Evolutionary conservation across 2,797 vertebrate species (phyloP), one percentile per base, ranked within the genome.

Genomic region (Parauchenoglanis punctatus): DNA sequence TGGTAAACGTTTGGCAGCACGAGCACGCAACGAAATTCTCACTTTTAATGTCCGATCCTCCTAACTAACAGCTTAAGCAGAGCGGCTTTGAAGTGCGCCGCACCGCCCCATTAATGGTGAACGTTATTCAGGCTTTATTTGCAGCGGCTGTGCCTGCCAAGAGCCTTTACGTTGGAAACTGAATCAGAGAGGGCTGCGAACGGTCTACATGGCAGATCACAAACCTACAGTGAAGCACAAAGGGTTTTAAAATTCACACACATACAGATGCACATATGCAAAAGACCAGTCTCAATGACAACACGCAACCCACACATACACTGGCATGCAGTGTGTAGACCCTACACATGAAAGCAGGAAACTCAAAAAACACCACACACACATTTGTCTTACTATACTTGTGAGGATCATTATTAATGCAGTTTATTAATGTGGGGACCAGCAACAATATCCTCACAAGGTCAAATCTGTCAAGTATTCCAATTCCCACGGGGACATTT

Each of bases 101-200:
- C 93, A 88, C 91, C 92, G 88, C 40, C 87, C 92, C 91, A 89
- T 94, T 95, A 95, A 94, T 93, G 91, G 90, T 90, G 90, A 93
- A 92, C 93, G 92, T 95, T 94, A 94, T 95, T 94, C 93, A 91
- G 92, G 81, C 92, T 75, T 91, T 92, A 92, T 94, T 93, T 92
- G 93, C 84, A 1, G 87, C 90, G 87, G 85, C 7, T 84, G 87
- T 73, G 85, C 88, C 88, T 93, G 93, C 94, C 93, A 93, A 93
- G 89, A 91, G 86, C 90, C 91, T 93, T 91, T 87, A 92, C 90
- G 58, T 92, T 91, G 89, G 92, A 94, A 94, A 94, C 88, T 91
- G 90, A 86, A 93, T 94, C 92, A 93, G 90, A 92, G 91, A 88
- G 89, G 61, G 90, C 87, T 81, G 92, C 86, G 77, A 81, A 25